Base-by-base conservation (phyloP, 2,888 invertebrate genomes). In the Trisateles emortualis region DNA sequence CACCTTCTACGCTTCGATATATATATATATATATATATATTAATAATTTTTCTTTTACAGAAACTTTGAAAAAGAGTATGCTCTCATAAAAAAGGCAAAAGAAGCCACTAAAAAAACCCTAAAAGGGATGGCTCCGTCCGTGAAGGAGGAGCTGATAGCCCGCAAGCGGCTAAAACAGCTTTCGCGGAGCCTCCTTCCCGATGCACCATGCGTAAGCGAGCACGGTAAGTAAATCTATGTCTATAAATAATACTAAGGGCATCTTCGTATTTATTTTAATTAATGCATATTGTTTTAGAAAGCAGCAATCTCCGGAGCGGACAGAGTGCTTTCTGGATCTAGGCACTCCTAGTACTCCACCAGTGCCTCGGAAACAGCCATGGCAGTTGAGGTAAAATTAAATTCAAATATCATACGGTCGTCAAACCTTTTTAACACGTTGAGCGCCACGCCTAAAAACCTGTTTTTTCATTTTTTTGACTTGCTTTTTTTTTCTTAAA, bases 41-140 rank as follows among this genome's bases (percentile, higher is more conserved):
- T n/a, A n/a, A n/a, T n/a, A n/a, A 41, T 48, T 45, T 45, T 26
- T 43, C 33, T 46, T 26, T 48, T 33, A 22, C 22, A 48, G 48
- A 17, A 48, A 30, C 16, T 48, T 29, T 41, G 48, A 48, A 48
- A 24, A 48, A 16, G 40, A 48, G 24, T 13, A 29, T 33, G 33
- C 10, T 3, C 6, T 17, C 9, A n/a, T 44, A n/a, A 6, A 17
- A 13, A 44, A 44, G 33, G 32, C 33, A 14, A 30, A 30, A 22
- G 30, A 14, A 30, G 14, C 10, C 14, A 43, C 43, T 5, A 43
- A 43, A 30, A 43, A 43, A 43, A 11, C 11, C 4, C 16, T 43
- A 11, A 13, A 13, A 3, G 33, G 33, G 16, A 17, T 43, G 10
- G 43, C 32, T 14, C 44, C 35, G 35, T 13, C 33, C 4, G 35